These are phyloP conservation scores for Engraulis encrasicolus DNA, from an alignment of 2,113 vertebrate species.

Conservation along the genomic window DNA sequence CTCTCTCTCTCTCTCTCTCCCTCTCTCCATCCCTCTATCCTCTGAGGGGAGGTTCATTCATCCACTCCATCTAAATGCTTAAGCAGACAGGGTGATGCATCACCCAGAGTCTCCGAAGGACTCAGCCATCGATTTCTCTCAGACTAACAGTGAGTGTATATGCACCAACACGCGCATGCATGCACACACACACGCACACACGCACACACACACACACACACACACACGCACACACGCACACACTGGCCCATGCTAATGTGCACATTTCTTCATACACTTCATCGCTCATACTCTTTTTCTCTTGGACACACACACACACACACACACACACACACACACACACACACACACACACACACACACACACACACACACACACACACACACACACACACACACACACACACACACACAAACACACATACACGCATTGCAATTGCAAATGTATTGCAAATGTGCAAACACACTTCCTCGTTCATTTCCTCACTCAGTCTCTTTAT, in stretches of 20 bases:
- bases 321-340: conserved; percentile 7
- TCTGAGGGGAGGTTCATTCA: conserved; percentile 11
- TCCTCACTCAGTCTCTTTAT: too few species aligned
- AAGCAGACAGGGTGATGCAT: conserved; percentile 26
- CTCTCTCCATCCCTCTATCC: neutral
- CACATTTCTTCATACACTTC: too few species aligned
- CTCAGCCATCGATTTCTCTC: conserved; percentile 30
- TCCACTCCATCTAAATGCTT: conserved; percentile 17
- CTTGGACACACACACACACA: neutral
- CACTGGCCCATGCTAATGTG: too few species aligned
- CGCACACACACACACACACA: neutral
- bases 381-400: too few species aligned
- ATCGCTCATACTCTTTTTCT: too few species aligned
- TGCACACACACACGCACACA: conserved; percentile 5
- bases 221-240: neutral
- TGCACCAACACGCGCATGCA: neutral
- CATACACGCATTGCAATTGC: too few species aligned
- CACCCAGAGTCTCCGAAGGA: conserved; percentile 20
- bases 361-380: too few species aligned
- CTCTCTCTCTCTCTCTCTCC: neutral
- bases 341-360: neutral
- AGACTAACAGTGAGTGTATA: neutral
- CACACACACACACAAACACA: too few species aligned
- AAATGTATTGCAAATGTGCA: too few species aligned
- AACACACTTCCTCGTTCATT: too few species aligned